Base-by-base conservation (phyloP, 2,888 invertebrate species). In the Drosophila histrio region DNA sequence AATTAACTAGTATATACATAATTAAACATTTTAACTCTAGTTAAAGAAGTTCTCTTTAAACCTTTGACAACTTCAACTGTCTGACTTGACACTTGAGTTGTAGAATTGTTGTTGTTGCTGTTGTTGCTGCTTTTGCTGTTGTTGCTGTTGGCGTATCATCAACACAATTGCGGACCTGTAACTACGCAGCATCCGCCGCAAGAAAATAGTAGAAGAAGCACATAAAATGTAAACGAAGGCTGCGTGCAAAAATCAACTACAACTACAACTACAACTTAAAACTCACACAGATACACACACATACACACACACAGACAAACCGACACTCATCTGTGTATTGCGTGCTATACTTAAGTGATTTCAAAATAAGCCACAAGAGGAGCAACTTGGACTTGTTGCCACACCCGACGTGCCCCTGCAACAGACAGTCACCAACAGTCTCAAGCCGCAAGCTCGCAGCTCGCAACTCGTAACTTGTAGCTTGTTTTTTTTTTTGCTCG, bases 101-200 rank as follows among this genome's bases (percentile, higher is more conserved):
- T 6, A 19, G 19, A 5, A 36, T 19, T 5, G 38, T 4, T 38
- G 41, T 13, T 41, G 13, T 41, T 41, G 9, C 17, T 15, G 34
- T 22, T 47, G n/a, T 22, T 11, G 4, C 19, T 17, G 2, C 2
- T 19, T 8, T 8, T 11, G 28, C 13, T 24, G n/a, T 19, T 38
- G 19, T 5, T 50, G 6, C 11, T 50, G 28, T 41, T 21, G 52
- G 0, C 13, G 36, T 41, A 44, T 54, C 56, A 30, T 24, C 47
- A 44, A 24, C 21, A 53, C 76, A 82, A 79, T 79, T 86, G 79
- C 39, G 64, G 39, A 56, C 38, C 64, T 85, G 64, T 66, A 81
- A 87, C 86, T 85, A 75, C 86, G 85, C 87, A 78, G 78, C 81
- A 81, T 84, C 63, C 79, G 72, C 26, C 39, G 39, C 9, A 39